Evolutionary conservation across 2,113 vertebrate species (phyloP).

Genomic region (Orthonyx spaldingii): DNA sequence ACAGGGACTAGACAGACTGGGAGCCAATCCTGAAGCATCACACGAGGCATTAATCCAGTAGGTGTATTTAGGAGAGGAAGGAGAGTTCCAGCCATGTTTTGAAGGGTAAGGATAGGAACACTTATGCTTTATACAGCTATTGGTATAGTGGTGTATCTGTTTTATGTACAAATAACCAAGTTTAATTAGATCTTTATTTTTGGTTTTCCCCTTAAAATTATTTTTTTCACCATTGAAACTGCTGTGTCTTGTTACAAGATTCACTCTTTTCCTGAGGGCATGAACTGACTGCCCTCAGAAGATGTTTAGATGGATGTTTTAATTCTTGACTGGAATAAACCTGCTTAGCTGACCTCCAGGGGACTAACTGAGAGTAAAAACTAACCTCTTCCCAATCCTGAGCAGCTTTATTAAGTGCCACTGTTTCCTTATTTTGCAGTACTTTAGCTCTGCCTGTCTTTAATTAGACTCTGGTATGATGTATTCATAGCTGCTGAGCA

Average conservation of each 20-base stretch:
- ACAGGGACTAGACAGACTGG: neutral
- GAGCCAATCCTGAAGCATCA: neutral
- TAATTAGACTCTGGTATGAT: neutral
- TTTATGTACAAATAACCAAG: neutral
- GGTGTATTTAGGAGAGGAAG: neutral
- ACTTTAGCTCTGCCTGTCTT: neutral
- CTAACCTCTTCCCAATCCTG: neutral
- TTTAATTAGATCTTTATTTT: neutral
- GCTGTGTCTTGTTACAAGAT: neutral
- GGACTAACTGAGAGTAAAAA: neutral
- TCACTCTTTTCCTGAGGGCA: neutral
- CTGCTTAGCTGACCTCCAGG: neutral
- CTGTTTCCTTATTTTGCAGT: neutral
- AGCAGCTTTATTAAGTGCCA: neutral
- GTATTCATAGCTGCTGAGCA: neutral
- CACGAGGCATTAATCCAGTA: no score
- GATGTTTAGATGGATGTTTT: neutral
- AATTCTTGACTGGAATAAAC: neutral
- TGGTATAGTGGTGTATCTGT: neutral
- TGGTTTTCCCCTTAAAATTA: neutral
- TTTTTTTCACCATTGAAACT: neutral
- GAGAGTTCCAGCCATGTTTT: neutral
- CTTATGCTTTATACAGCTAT: neutral
- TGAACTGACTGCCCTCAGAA: neutral
- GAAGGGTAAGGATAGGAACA: neutral